A percentile compares a stretch with the other conserved stretches of the same genome.
phyloP scores from a whole-genome alignment of 2,888 invertebrate species.

The Tetheella fluctuosa region DNA sequence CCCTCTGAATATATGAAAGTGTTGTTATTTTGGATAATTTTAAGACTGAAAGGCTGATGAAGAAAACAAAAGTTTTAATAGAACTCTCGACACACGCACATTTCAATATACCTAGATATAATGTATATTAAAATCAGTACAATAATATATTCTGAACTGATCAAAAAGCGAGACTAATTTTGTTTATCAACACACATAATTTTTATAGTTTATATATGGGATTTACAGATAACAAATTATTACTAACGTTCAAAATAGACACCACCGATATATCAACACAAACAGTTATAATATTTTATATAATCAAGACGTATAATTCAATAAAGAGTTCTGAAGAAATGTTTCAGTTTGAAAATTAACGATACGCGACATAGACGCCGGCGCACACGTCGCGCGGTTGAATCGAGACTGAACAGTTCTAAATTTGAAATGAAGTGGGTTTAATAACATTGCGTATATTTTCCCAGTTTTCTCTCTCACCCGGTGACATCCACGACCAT shows the following conservation, averaged over 20 bases:
- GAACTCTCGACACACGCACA: too few relatives aligned
- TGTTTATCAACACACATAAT: conserved; percentile 5
- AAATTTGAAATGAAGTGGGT: conserved; percentile 79
- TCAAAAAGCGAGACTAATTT: neutral
- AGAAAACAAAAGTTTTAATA: too few relatives aligned
- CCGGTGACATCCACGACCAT: conserved; percentile 51
- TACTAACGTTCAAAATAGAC: neutral
- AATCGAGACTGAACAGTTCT: conserved; percentile 76
- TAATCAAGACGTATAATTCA: conserved; percentile 6
- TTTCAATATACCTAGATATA: too few relatives aligned
- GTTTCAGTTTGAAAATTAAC: conserved; percentile 46
- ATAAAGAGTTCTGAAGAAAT: conserved; percentile 29
- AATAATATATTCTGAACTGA: neutral
- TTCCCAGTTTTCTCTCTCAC: conserved; percentile 67
- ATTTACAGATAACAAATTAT: neutral
- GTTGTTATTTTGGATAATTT: too few relatives aligned
- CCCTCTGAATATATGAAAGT: too few relatives aligned
- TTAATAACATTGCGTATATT: conserved; percentile 80
- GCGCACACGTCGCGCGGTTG: conserved; percentile 68
- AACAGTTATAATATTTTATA: neutral
- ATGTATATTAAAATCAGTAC: neutral
- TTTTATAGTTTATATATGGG: neutral
- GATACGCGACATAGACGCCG: conserved; percentile 42
- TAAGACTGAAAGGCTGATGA: too few relatives aligned
- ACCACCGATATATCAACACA: conserved; percentile 8